A percentile compares a stretch with the other conserved stretches of the same genome.
Conservation (phyloP, 2,113 vertebrate species). For the Shinisaurus crocodilurus region DNA sequence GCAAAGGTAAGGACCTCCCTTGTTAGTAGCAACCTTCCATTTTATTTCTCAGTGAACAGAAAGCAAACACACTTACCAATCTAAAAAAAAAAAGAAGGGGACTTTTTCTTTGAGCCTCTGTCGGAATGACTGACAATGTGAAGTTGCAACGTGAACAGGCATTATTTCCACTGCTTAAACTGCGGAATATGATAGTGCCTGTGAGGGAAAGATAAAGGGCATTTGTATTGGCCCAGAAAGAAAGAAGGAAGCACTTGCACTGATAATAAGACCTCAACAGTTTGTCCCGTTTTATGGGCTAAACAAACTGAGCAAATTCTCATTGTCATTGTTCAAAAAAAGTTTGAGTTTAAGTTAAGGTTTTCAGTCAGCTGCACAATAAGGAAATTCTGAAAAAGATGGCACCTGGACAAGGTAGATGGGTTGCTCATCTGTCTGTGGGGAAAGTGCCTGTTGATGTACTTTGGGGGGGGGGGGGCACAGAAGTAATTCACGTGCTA, state of each 20-base stretch:
- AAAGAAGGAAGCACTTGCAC: conserved; percentile 30
- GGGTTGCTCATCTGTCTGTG: not conserved
- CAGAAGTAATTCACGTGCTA: not conserved
- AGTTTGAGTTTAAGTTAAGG: not conserved
- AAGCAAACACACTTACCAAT: fast-evolving
- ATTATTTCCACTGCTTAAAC: conserved; percentile 33
- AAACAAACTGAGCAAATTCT: not conserved
- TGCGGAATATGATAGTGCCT: conserved; percentile 39
- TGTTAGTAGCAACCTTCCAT: fast-evolving
- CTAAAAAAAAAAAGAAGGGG: not conserved
- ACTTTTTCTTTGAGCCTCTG: not conserved
- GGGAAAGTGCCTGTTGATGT: fast-evolving
- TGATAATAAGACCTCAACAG: conserved; percentile 35
- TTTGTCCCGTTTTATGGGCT: conserved; percentile 22
- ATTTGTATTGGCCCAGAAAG: conserved; percentile 15
- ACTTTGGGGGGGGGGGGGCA: not conserved
- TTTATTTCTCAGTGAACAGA: conserved; percentile 6
- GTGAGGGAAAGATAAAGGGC: conserved; percentile 46
- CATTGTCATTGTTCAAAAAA: not conserved
- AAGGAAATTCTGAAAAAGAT: not conserved
- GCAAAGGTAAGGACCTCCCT: conserved; percentile 47
- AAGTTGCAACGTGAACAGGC: conserved; percentile 28
- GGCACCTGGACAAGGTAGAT: not conserved
- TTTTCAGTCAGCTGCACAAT: not conserved
- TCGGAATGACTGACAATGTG: fast-evolving